phyloP scores from a whole-genome alignment of 2,113 vertebrate species.

The Pica pica region DNA sequence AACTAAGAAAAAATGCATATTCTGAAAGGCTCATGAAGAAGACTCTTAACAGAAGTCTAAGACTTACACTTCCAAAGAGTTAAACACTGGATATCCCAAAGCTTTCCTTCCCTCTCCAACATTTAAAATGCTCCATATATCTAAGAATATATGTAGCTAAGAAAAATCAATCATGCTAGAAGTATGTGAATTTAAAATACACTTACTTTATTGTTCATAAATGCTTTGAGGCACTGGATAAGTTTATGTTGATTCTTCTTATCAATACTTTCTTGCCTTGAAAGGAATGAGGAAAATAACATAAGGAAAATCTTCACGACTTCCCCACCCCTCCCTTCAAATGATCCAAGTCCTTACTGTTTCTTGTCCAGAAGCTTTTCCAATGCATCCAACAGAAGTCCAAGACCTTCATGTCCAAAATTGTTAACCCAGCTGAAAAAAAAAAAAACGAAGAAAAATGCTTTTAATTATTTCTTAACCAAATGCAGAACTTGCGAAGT shows the following conservation, averaged over 20 bases:
- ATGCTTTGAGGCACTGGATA: slow-evolving; percentile 97
- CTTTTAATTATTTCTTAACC: neutral
- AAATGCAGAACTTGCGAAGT: neutral
- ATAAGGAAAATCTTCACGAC: neutral
- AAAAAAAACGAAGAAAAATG: neutral
- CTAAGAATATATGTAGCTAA: too few relatives aligned
- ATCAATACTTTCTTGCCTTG: slow-evolving; percentile 92
- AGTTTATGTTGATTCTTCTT: slow-evolving; percentile 98
- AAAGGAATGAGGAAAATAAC: neutral
- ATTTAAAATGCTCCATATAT: neutral
- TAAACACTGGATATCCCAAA: neutral
- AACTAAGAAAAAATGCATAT: neutral
- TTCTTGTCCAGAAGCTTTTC: slow-evolving; percentile 96
- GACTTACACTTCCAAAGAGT: neutral
- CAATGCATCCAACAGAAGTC: slow-evolving; percentile 87
- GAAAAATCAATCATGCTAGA: neutral
- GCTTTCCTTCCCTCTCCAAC: neutral
- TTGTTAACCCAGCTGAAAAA: slow-evolving; percentile 95
- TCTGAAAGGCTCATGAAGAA: neutral
- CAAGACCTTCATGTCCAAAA: slow-evolving; percentile 96
- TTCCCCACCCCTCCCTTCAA: neutral
- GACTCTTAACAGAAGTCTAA: neutral
- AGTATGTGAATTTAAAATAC: neutral
- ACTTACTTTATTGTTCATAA: slow-evolving; percentile 99
- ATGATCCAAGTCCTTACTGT: slow-evolving; percentile 80